Conservation (phyloP, 2,888 invertebrate genomes). For the Polydrusus cervinus region DNA sequence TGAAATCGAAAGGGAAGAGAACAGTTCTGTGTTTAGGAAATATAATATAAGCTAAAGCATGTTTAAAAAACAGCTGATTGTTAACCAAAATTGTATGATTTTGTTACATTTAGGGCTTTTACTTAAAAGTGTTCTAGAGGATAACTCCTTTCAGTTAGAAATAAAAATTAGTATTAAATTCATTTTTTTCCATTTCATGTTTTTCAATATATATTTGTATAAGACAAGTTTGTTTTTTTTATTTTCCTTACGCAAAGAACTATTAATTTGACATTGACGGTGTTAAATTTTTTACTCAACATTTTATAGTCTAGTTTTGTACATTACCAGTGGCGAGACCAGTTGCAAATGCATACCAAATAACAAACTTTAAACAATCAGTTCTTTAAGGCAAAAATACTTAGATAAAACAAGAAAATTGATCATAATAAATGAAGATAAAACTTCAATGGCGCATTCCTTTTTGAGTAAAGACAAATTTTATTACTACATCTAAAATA, state of each 20-base stretch:
- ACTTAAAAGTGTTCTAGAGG: constrained; percentile 55
- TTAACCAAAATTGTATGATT: constrained; percentile 55
- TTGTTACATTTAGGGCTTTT: constrained; percentile 55
- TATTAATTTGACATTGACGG: constrained; percentile 49
- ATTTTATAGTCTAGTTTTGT: constrained; percentile 11
- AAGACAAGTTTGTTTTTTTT: constrained; percentile 62
- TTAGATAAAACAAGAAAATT: no score
- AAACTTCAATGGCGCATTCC: no score
- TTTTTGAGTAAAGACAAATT: no score
- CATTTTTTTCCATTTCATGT: constrained; percentile 48
- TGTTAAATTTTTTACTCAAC: constrained; percentile 42
- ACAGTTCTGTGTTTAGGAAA: constrained; percentile 40
- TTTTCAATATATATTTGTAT: constrained; percentile 59
- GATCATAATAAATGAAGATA: no score
- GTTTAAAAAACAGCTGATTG: constrained; percentile 51
- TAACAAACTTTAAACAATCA: no score
- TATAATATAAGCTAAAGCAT: constrained; percentile 38
- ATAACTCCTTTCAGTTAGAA: constrained; percentile 53
- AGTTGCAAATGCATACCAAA: no score
- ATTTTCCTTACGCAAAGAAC: constrained; percentile 60
- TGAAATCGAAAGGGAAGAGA: constrained; percentile 25
- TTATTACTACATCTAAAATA: no score
- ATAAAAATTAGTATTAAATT: constrained; percentile 52
- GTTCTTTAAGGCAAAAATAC: no score
- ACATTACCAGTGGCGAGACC: no score